phyloP scores from a whole-genome alignment of 2,797 vertebrate species.

The Carapus acus region DNA sequence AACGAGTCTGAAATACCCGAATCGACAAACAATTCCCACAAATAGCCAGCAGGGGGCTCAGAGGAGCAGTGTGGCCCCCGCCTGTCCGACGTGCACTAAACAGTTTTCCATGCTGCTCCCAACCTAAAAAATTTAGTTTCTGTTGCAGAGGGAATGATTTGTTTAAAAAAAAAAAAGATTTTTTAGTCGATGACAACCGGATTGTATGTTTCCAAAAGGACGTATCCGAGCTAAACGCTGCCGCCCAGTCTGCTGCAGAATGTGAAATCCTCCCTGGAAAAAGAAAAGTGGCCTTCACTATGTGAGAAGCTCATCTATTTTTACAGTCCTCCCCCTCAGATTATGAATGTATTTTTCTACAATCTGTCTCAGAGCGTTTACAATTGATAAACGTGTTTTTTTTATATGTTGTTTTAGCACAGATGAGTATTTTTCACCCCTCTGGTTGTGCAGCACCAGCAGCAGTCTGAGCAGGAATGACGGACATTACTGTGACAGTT shows the following conservation, averaged over 20 bases:
- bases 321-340: slow-evolving; percentile 40
- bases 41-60: no score
- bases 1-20: slow-evolving; percentile 35
- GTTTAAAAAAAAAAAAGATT: slow-evolving; percentile 13
- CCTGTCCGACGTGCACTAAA: no score
- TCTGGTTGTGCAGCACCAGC: slow-evolving; percentile 44
- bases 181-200: not conserved
- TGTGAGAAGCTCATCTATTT: slow-evolving; percentile 45
- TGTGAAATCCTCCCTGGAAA: slow-evolving; percentile 33
- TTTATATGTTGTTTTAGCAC: slow-evolving; percentile 35
- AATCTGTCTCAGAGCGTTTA: slow-evolving; percentile 39
- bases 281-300: slow-evolving; percentile 63
- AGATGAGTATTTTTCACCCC: slow-evolving; percentile 2
- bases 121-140: slow-evolving; percentile 10
- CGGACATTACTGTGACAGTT: slow-evolving; percentile 7
- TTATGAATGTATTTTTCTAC: slow-evolving; percentile 65
- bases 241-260: slow-evolving; percentile 53
- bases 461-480: slow-evolving; percentile 41
- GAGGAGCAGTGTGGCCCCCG: no score
- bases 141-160: slow-evolving; percentile 15
- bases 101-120: slow-evolving; percentile 47
- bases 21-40: slow-evolving; percentile 52
- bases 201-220: slow-evolving; percentile 33
- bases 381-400: slow-evolving; percentile 36
- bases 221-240: slow-evolving; percentile 31